phyloP scores from a whole-genome alignment of 2,888 invertebrate species.

The Phania funesta region DNA sequence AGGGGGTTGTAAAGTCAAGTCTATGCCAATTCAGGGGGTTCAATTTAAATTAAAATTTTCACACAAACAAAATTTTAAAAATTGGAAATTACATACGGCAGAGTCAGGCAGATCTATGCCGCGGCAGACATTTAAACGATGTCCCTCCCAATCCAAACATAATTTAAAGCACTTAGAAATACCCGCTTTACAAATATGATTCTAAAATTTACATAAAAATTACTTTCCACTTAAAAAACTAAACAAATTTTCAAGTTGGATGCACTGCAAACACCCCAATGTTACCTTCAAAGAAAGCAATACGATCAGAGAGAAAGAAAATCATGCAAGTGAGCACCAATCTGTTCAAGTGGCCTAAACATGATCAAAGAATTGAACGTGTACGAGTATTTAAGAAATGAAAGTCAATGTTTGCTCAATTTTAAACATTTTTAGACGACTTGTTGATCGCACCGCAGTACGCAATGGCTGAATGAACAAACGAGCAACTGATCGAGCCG shows the following conservation, averaged over 20 bases:
- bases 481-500: conserved; percentile 35
- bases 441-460: conserved; percentile 49
- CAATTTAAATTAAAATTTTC: too few relatives aligned
- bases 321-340: background rate
- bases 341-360: conserved; percentile 1
- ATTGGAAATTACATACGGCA: too few relatives aligned
- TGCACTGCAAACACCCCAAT: background rate
- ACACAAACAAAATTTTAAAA: too few relatives aligned
- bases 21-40: too few relatives aligned
- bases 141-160: too few relatives aligned
- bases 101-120: too few relatives aligned
- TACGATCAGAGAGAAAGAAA: background rate
- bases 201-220: conserved; percentile 20
- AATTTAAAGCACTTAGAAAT: background rate
- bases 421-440: conserved; percentile 6
- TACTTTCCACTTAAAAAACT: conserved; percentile 2
- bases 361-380: background rate
- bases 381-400: background rate
- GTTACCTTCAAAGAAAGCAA: background rate
- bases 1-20: too few relatives aligned
- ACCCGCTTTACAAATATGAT: background rate
- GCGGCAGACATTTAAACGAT: too few relatives aligned
- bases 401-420: conserved; percentile 33
- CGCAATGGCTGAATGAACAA: background rate
- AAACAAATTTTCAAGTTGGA: conserved; percentile 52